Conservation (phyloP, 1,140 invertebrate species). For the Heliconius congener region DNA sequence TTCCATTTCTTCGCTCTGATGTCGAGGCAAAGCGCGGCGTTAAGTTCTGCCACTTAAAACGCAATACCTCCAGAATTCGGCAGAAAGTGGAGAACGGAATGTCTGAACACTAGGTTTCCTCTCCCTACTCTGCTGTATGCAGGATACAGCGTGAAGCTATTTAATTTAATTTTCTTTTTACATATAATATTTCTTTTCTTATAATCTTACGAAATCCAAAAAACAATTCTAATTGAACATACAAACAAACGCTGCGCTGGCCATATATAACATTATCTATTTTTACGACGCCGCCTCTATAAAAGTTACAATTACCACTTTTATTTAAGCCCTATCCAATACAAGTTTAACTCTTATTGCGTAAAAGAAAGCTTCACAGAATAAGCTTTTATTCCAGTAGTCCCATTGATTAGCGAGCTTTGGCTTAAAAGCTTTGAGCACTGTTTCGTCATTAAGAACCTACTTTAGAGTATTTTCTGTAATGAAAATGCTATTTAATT, state of each 20-base stretch:
- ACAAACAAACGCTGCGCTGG: conserved; percentile 43
- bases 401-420: conserved; percentile 43
- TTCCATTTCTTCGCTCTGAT: no score
- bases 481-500: conserved; percentile 6
- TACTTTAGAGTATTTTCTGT: background rate
- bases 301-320: conserved; percentile 36
- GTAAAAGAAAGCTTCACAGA: background rate
- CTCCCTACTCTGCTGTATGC: no score
- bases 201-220: conserved; percentile 9
- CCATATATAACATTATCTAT: conserved; percentile 46
- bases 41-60: no score
- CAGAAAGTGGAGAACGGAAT: no score
- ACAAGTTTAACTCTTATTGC: conserved; percentile 37
- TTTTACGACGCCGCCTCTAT: conserved; percentile 57
- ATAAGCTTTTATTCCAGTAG: conserved; percentile 6
- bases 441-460: conserved; percentile 19
- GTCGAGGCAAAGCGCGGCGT: no score
- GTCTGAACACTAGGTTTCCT: no score
- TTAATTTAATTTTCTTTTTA: no score
- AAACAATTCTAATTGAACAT: conserved; percentile 48
- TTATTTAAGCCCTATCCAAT: background rate
- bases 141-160: no score
- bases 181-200: no score
- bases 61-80: no score
- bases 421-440: conserved; percentile 7